A percentile compares a stretch with the other conserved stretches of the same genome.
These are phyloP conservation scores for Chaetodon auriga DNA, from an alignment of 2,113 vertebrate species.

Conservation along the genomic window DNA sequence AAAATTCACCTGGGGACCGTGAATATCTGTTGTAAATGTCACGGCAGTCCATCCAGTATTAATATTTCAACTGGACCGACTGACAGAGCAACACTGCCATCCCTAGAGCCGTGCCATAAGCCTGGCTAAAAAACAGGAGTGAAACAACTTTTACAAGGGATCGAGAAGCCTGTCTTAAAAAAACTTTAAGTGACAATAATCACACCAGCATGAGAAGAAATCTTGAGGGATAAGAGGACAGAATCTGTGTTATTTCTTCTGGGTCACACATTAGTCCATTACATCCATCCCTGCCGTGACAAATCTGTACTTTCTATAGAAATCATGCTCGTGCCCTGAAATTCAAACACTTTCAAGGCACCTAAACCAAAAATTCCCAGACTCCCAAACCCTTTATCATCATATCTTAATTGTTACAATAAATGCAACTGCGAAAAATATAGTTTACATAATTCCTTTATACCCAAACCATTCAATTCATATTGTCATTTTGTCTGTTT, in stretches of 20 bases:
- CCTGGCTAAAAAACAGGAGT: not conserved
- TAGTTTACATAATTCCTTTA: too few relatives aligned
- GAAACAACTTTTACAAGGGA: not conserved
- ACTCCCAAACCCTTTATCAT: too few relatives aligned
- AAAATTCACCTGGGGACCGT: too few relatives aligned
- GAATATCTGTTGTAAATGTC: not conserved
- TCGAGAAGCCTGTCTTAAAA: not conserved
- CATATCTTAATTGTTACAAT: too few relatives aligned
- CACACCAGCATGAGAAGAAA: not conserved
- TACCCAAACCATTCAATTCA: too few relatives aligned
- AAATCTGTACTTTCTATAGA: conserved; percentile 20
- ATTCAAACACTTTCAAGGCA: too few relatives aligned
- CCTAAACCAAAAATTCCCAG: too few relatives aligned
- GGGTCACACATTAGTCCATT: not conserved
- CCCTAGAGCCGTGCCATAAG: not conserved
- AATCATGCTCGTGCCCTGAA: not conserved
- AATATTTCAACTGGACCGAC: not conserved
- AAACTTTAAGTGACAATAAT: not conserved
- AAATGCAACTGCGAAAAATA: too few relatives aligned
- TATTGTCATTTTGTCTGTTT: too few relatives aligned
- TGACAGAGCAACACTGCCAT: not conserved
- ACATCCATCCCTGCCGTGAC: conserved; percentile 1
- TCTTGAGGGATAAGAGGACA: not conserved
- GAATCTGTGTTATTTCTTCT: not conserved
- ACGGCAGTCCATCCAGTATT: not conserved